phyloP scores from a whole-genome alignment of 2,888 invertebrate species.

The Macrophya alboannulata region DNA sequence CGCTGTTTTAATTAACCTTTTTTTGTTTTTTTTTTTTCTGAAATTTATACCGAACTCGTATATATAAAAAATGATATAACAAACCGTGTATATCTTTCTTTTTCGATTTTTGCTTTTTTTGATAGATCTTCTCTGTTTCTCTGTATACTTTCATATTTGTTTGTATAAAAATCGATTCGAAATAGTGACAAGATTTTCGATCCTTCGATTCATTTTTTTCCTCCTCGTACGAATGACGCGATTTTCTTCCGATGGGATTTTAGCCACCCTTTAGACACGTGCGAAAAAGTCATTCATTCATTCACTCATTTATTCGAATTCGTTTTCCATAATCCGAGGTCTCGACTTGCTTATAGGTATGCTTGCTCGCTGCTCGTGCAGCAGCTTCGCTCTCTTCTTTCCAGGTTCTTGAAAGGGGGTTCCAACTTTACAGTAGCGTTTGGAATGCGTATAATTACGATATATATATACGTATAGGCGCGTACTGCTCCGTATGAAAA shows the following conservation, averaged over 20 bases:
- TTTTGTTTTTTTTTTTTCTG: background rate
- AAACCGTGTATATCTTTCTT: background rate
- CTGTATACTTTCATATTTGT: too few species aligned
- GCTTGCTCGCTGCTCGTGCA: background rate
- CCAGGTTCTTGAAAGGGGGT: slow-evolving; percentile 32
- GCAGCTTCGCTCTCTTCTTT: slow-evolving; percentile 11
- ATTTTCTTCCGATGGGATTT: background rate
- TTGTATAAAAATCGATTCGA: too few species aligned
- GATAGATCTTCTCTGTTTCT: too few species aligned
- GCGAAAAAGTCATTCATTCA: slow-evolving; percentile 61
- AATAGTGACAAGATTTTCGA: background rate
- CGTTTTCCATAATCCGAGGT: background rate
- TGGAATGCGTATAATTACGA: slow-evolving; percentile 72
- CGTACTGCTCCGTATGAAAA: slow-evolving; percentile 20
- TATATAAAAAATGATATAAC: background rate
- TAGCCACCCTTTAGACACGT: background rate
- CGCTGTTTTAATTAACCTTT: slow-evolving; percentile 13
- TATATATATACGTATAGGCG: slow-evolving; percentile 54
- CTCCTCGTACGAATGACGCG: background rate
- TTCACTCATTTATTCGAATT: slow-evolving; percentile 45
- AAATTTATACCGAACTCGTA: too few species aligned
- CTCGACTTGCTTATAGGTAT: too few species aligned
- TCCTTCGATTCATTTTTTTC: background rate
- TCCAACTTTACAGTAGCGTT: slow-evolving; percentile 51
- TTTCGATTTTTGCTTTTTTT: background rate